These are phyloP conservation scores for Chironomus tentans DNA, from an alignment of 2,888 invertebrate species.

Conservation along the genomic window DNA sequence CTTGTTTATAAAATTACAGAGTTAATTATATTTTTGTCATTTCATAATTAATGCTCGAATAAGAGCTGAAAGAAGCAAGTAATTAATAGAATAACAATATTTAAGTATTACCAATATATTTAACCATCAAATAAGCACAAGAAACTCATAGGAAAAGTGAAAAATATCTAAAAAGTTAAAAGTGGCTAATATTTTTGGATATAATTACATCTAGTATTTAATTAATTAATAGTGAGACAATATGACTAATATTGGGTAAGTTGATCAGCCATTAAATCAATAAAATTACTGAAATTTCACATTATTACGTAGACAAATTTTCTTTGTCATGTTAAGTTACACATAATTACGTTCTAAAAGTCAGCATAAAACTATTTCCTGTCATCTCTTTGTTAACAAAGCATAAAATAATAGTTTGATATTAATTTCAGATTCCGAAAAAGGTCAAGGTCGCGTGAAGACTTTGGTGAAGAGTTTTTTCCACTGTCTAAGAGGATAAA, in stretches of 20 bases:
- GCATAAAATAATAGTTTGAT: neutral
- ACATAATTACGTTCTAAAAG: neutral
- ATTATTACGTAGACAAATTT: neutral
- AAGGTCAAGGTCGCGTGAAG: neutral
- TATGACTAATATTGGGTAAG: neutral
- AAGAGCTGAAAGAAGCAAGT: too few species aligned
- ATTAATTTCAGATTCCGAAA: neutral
- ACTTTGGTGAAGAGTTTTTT: slow-evolving; percentile 11
- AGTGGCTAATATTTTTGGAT: too few species aligned
- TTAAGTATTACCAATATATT: too few species aligned
- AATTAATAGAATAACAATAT: too few species aligned
- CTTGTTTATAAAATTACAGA: too few species aligned
- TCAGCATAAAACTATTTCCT: neutral
- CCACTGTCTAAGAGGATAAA: slow-evolving; percentile 16
- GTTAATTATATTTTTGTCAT: too few species aligned
- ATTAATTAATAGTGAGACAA: neutral
- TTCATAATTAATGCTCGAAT: too few species aligned
- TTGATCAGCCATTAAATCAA: neutral
- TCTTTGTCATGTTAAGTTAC: neutral
- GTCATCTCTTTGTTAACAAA: neutral
- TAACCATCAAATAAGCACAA: too few species aligned
- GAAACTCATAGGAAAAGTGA: too few species aligned
- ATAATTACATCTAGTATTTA: too few species aligned
- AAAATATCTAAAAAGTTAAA: too few species aligned
- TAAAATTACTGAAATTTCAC: too few species aligned